A percentile compares a stretch with the other conserved stretches of the same genome.
Evolutionary conservation across 2,888 invertebrate genomes (phyloP).

Genomic region (Ormyrus pomaceus): DNA sequence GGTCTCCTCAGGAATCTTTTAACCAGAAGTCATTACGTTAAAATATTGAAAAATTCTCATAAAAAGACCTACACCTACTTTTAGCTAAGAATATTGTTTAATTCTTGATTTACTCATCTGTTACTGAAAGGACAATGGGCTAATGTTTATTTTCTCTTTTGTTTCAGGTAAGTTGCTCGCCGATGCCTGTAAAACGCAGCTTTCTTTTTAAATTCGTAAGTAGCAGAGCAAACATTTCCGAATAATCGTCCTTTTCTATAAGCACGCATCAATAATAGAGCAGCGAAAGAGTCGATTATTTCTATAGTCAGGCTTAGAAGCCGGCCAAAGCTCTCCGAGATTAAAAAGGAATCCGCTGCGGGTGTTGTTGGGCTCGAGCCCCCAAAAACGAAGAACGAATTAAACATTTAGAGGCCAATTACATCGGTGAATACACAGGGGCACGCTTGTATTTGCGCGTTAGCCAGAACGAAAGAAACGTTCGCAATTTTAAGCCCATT

Average conservation of each 20-base stretch:
- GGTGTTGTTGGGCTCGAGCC: neutral
- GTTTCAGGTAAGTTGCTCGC: conserved; percentile 57
- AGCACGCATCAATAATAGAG: neutral
- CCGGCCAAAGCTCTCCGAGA: neutral
- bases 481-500: conserved; percentile 30
- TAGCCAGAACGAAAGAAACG: conserved; percentile 3
- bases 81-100: no score
- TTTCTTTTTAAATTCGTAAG: conserved; percentile 38
- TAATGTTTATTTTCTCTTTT: conserved; percentile 33
- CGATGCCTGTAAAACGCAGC: neutral
- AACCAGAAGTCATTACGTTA: no score
- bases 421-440: neutral
- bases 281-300: neutral
- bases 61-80: no score
- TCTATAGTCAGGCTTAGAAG: no score
- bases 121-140: no score
- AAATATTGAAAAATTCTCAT: no score
- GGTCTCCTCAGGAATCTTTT: no score
- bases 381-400: conserved; percentile 19
- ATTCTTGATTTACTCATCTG: no score
- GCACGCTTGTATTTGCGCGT: neutral
- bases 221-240: conserved; percentile 13
- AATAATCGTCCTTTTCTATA: neutral
- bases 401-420: conserved; percentile 34
- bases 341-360: neutral